Percentiles rank a stretch among this genome's conserved stretches.
phyloP scores from a whole-genome alignment of 2,888 invertebrate genomes.

The Tipula helvola region DNA sequence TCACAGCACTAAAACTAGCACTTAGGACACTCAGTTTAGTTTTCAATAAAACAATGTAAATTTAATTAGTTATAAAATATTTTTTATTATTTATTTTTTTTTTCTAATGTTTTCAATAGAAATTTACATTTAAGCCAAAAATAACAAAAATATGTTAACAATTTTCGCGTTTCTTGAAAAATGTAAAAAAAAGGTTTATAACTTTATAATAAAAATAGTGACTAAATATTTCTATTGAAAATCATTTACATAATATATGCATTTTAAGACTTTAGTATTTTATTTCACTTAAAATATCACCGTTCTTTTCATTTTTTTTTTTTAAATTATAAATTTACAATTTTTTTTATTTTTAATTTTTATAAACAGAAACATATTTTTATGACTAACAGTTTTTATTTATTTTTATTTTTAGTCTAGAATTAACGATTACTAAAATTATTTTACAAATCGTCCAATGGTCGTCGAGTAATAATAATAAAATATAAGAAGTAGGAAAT shows the following conservation, averaged over 20 bases:
- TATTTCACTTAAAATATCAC: neutral
- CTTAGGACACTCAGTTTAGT: neutral
- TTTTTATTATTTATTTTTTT: neutral
- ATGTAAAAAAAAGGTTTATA: neutral
- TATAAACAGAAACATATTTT: neutral
- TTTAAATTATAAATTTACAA: neutral
- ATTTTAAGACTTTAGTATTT: neutral
- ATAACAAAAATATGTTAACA: neutral
- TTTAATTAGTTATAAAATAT: neutral
- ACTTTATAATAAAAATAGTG: neutral
- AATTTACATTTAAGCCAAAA: neutral
- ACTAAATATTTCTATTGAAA: neutral
- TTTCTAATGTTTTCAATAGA: neutral
- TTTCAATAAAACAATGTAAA: neutral
- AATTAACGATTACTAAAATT: conserved; percentile 4
- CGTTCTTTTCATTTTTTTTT: neutral
- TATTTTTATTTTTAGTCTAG: neutral
- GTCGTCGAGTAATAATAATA: conserved; percentile 23
- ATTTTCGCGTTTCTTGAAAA: neutral
- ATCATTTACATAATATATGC: neutral
- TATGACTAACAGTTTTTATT: neutral
- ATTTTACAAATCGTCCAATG: conserved; percentile 33
- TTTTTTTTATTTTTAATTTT: neutral
- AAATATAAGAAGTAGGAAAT: conserved; percentile 8
- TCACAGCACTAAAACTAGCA: too few relatives aligned